Conservation (phyloP, 1,140 invertebrate species). For the Aplysia californica region DNA sequence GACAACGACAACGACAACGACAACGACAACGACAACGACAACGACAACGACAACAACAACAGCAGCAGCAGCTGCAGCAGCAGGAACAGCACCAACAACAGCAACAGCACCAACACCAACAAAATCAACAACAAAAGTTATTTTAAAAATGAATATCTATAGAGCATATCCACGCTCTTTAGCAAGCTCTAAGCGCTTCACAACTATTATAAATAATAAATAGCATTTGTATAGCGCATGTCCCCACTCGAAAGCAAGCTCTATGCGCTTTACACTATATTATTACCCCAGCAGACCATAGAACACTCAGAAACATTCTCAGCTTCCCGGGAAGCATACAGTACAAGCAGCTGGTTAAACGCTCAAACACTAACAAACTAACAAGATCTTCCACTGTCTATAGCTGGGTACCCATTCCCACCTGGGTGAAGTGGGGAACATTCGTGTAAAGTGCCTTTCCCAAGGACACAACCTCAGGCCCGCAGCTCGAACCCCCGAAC, state of each 20-base stretch:
- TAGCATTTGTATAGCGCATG: not conserved
- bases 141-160: too few relatives aligned
- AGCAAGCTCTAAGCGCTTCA: too few relatives aligned
- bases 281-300: not conserved
- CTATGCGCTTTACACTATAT: not conserved
- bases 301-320: too few relatives aligned
- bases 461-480: not conserved
- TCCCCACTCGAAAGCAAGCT: not conserved
- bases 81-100: not conserved
- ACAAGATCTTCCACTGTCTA: not conserved
- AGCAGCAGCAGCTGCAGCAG: not conserved
- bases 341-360: too few relatives aligned
- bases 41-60: not conserved
- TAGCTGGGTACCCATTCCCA: not conserved
- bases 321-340: too few relatives aligned
- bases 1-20: not conserved
- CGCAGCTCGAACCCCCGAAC: not conserved
- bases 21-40: not conserved
- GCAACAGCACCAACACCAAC: not conserved
- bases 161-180: too few relatives aligned
- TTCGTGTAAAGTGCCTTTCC: not conserved
- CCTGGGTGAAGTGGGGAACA: too few relatives aligned
- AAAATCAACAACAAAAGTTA: not conserved
- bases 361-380: too few relatives aligned
- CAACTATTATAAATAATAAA: not conserved